These are phyloP conservation scores for Menidia menidia DNA, from an alignment of 2,797 vertebrate genomes.

Conservation along the genomic window DNA sequence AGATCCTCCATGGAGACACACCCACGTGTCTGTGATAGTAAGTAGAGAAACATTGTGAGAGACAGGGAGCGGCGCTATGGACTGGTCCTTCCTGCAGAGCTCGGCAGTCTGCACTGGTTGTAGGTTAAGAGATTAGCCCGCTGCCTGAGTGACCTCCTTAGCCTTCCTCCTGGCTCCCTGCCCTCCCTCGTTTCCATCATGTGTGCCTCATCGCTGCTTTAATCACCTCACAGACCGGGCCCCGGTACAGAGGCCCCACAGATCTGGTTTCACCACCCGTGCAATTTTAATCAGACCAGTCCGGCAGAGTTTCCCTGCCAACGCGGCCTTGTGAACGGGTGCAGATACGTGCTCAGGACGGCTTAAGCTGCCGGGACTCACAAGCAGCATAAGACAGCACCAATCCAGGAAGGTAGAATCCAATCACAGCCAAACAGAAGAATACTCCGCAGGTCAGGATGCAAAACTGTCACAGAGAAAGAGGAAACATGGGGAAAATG, in stretches of 20 bases:
- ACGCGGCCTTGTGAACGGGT: constrained; percentile 16
- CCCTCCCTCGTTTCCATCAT: constrained; percentile 37
- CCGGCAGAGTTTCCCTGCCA: constrained; percentile 43
- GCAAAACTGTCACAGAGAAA: constrained; percentile 87
- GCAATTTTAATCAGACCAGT: constrained; percentile 66
- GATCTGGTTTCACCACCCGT: constrained; percentile 71
- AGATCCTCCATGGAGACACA: constrained; percentile 10
- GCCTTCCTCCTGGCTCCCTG: constrained; percentile 42
- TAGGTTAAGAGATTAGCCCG: constrained; percentile 67
- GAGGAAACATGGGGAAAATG: constrained; percentile 14
- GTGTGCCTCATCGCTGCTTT: constrained; percentile 50
- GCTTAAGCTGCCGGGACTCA: constrained; percentile 81
- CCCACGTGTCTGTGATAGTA: constrained; percentile 11
- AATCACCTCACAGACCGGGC: constrained; percentile 67
- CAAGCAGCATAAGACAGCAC: constrained; percentile 90
- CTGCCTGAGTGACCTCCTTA: constrained; percentile 67
- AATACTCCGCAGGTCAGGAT: constrained; percentile 89
- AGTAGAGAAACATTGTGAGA: constrained; percentile 2
- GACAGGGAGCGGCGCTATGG: constrained; percentile 29
- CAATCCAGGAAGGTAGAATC: constrained; percentile 90
- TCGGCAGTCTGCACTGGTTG: constrained; percentile 36
- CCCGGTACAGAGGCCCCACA: constrained; percentile 26
- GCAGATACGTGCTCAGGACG: constrained; percentile 29
- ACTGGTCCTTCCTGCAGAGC: constrained; percentile 23
- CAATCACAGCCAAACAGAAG: constrained; percentile 89